A percentile compares a stretch with the other conserved stretches of the same genome.
phyloP scores from a whole-genome alignment of 92 coral and sea anemone genomes.

The Porites rus region DNA sequence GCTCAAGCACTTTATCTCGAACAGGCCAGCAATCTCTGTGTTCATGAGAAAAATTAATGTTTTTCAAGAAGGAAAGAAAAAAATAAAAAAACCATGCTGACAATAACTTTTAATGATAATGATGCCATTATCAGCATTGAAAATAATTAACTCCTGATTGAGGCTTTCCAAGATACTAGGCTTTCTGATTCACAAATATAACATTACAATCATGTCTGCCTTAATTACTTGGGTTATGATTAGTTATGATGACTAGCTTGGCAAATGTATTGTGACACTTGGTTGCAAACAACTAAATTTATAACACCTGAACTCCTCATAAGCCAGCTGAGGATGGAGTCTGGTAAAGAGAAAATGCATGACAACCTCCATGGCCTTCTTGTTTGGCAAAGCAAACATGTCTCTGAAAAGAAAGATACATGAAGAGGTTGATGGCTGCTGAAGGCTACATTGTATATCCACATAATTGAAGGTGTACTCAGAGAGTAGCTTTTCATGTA shows the following conservation, averaged over 20 bases:
- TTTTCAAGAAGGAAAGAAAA: not conserved
- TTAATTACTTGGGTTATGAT: too few relatives aligned
- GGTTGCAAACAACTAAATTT: not conserved
- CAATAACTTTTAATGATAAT: not conserved
- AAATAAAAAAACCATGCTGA: too few relatives aligned
- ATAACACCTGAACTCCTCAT: slow-evolving; percentile 90
- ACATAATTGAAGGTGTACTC: too few relatives aligned
- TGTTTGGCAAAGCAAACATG: slow-evolving; percentile 96
- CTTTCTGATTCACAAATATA: too few relatives aligned
- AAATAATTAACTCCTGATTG: too few relatives aligned
- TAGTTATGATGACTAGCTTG: too few relatives aligned
- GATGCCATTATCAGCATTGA: too few relatives aligned
- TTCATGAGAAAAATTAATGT: not conserved
- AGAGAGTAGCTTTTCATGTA: too few relatives aligned
- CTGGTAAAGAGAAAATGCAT: slow-evolving; percentile 90
- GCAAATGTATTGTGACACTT: too few relatives aligned
- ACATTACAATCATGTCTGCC: too few relatives aligned
- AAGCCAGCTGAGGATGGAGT: slow-evolving; percentile 87
- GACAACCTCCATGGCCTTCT: slow-evolving; percentile 97
- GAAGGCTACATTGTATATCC: too few relatives aligned
- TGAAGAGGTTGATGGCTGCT: not conserved
- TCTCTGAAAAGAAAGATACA: slow-evolving; percentile 60
- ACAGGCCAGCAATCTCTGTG: slow-evolving; percentile 97
- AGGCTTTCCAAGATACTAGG: too few relatives aligned
- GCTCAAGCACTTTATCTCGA: slow-evolving; percentile 88